Percentiles rank a stretch among this genome's conserved stretches.
Evolutionary conservation across 2,113 vertebrate genomes (phyloP).

Genomic region (Ahaetulla prasina): DNA sequence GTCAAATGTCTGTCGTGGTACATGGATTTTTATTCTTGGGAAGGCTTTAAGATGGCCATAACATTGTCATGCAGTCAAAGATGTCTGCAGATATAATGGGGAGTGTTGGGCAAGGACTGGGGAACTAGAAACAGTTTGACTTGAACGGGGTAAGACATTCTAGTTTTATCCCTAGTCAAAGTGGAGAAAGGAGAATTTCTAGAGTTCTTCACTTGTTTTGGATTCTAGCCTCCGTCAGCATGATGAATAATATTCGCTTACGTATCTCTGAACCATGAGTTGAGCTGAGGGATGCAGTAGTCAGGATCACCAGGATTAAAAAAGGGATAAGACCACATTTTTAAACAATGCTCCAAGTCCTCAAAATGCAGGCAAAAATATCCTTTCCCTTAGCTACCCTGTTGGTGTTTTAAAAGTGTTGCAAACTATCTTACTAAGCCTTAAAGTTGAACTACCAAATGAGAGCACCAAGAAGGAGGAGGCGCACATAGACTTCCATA

Average conservation of each 20-base stretch:
- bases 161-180: neutral
- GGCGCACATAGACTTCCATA: neutral
- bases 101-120: neutral
- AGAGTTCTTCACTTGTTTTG: neutral
- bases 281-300: neutral
- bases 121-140: neutral
- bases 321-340: neutral
- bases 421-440: neutral
- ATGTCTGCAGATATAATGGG: neutral
- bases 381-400: neutral
- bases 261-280: neutral
- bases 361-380: neutral
- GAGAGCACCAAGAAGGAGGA: neutral
- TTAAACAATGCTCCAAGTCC: neutral
- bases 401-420: neutral
- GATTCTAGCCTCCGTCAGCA: neutral
- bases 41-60: neutral
- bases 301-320: neutral
- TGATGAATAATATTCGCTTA: neutral
- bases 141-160: neutral
- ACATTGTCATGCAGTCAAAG: neutral
- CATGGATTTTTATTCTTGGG: neutral
- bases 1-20: neutral
- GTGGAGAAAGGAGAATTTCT: neutral
- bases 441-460: neutral